Percentiles rank a stretch among this genome's conserved stretches.
Conservation (phyloP, 2,113 vertebrate species). For the Ellobius talpinus region DNA sequence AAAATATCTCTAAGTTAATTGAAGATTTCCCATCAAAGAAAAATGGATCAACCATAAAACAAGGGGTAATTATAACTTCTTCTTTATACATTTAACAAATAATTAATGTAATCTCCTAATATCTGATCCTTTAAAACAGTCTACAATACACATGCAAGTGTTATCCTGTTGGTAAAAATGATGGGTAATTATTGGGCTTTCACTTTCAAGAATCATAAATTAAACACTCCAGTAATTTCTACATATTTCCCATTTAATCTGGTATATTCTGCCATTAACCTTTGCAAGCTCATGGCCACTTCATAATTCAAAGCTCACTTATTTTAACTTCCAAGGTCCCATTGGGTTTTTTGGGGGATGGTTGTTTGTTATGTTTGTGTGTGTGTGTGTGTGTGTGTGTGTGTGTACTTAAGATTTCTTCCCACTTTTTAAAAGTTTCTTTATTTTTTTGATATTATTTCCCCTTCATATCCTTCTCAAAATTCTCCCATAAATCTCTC, state of each 20-base stretch:
- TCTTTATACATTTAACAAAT: not conserved
- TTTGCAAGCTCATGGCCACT: not conserved
- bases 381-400: not conserved
- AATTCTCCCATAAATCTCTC: not conserved
- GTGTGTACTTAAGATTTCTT: not conserved
- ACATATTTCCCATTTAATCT: not conserved
- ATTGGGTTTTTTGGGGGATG: fast-evolving
- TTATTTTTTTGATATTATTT: not conserved
- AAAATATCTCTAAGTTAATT: not conserved
- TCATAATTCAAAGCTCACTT: not conserved
- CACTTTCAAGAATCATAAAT: not conserved
- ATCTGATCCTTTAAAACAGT: not conserved
- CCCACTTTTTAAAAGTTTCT: not conserved
- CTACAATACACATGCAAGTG: not conserved
- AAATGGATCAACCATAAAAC: not conserved
- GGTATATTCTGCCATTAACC: not conserved
- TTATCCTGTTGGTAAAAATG: not conserved
- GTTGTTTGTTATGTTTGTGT: not conserved
- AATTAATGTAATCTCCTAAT: not conserved
- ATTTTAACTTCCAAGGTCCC: not conserved
- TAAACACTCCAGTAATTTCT: not conserved
- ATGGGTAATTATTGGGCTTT: not conserved
- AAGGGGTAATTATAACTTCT: not conserved
- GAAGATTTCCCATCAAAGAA: not conserved
- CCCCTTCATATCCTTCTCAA: not conserved